These are phyloP conservation scores for Tholera decimalis DNA, from an alignment of 2,888 invertebrate species.

Conservation along the genomic window DNA sequence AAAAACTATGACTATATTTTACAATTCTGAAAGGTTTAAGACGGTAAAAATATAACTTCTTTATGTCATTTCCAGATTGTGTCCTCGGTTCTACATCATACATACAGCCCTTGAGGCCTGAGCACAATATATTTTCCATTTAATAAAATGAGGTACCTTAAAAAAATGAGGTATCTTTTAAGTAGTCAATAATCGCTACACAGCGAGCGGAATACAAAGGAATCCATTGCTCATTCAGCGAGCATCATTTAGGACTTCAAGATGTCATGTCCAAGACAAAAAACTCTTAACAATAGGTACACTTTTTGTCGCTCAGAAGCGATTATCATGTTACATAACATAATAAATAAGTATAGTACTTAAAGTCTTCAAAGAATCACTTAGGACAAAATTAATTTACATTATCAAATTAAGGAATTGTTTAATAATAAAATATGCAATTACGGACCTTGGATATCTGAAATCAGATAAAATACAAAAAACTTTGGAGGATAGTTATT, in stretches of 20 bases:
- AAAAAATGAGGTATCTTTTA: slow-evolving; percentile 11
- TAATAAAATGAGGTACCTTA: slow-evolving; percentile 15
- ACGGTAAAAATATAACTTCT: neutral
- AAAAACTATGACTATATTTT: no score
- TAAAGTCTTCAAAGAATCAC: slow-evolving; percentile 5
- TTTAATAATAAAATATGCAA: no score
- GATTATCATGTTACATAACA: slow-evolving; percentile 38
- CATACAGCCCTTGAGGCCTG: neutral
- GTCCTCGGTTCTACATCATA: no score
- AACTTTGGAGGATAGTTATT: no score
- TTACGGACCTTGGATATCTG: no score
- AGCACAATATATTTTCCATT: neutral
- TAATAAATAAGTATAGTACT: slow-evolving; percentile 22
- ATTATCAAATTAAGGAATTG: neutral
- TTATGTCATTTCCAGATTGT: neutral
- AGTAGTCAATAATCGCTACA: slow-evolving; percentile 31
- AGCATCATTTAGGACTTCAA: slow-evolving; percentile 40
- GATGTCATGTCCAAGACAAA: slow-evolving; percentile 42
- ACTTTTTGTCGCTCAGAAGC: slow-evolving; percentile 38
- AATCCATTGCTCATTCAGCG: slow-evolving; percentile 38
- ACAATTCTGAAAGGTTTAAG: neutral
- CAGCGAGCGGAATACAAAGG: slow-evolving; percentile 43
- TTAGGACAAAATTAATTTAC: neutral
- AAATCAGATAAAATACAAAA: no score
- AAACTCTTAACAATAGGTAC: slow-evolving; percentile 41